Conservation (phyloP, 2,888 invertebrate species). For the Tipula unca region DNA sequence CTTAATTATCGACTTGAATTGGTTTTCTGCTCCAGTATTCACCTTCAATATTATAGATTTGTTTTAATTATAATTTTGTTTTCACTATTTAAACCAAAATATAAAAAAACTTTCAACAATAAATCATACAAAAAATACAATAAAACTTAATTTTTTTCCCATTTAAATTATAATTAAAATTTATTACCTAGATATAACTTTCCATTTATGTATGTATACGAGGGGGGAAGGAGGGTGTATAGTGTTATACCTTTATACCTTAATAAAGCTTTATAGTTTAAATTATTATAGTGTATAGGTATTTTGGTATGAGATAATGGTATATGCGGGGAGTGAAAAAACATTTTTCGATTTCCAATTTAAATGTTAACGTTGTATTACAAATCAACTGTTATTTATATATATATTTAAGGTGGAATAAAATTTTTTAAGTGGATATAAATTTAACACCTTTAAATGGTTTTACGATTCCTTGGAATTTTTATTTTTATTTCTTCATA, state of each 20-base stretch:
- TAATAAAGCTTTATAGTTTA: not conserved
- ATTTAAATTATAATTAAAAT: conserved; percentile 9
- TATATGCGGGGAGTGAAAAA: not conserved
- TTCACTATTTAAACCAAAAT: too few relatives aligned
- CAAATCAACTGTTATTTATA: not conserved
- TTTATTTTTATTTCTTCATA: not conserved
- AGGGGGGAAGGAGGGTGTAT: not conserved
- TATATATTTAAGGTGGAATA: not conserved
- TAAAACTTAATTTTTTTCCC: not conserved
- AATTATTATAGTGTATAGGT: not conserved
- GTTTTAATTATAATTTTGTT: too few relatives aligned
- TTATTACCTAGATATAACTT: not conserved
- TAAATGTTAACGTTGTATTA: not conserved
- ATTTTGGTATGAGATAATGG: not conserved
- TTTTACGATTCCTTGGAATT: not conserved
- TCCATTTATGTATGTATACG: not conserved
- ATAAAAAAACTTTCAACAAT: not conserved
- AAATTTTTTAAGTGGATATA: not conserved
- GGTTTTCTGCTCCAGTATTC: too few relatives aligned
- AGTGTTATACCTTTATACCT: too few relatives aligned
- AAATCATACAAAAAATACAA: not conserved
- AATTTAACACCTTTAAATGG: not conserved
- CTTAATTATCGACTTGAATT: too few relatives aligned
- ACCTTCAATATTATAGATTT: too few relatives aligned
- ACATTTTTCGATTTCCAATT: not conserved